Evolutionary conservation across 2,113 vertebrate genomes (phyloP).

Genomic region (Myrmecophaga tridactyla): DNA sequence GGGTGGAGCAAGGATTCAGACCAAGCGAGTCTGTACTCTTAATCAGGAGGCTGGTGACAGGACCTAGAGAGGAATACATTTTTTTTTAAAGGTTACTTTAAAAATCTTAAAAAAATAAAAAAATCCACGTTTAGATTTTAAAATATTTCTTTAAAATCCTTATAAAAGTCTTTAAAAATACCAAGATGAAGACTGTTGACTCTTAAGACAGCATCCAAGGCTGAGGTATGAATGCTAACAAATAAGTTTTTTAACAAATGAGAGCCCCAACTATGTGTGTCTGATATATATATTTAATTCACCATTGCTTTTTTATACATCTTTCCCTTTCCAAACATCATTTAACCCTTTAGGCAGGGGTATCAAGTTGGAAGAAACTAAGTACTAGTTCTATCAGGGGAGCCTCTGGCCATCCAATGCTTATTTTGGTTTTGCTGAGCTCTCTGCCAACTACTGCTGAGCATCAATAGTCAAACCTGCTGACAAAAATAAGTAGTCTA

Average conservation of each 20-base stretch:
- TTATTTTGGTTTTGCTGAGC: neutral
- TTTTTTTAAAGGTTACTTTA: neutral
- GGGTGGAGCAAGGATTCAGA: rapidly evolving
- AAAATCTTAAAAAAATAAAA: neutral
- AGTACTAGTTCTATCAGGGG: neutral
- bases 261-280: no score
- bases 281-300: no score
- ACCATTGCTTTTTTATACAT: neutral
- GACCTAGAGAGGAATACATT: neutral
- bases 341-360: neutral
- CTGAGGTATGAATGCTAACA: neutral
- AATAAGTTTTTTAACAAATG: no score
- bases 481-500: neutral
- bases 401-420: neutral
- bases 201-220: neutral
- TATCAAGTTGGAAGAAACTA: no score
- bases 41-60: neutral
- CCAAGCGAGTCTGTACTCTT: neutral
- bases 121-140: neutral
- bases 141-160: neutral
- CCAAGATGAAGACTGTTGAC: neutral
- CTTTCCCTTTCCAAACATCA: neutral
- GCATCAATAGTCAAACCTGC: neutral
- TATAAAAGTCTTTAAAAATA: neutral
- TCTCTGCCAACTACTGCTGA: neutral